A percentile compares a stretch with the other conserved stretches of the same genome.
These are phyloP conservation scores for Anas platyrhynchos DNA, from an alignment of 2,113 vertebrate species.

Conservation along the genomic window DNA sequence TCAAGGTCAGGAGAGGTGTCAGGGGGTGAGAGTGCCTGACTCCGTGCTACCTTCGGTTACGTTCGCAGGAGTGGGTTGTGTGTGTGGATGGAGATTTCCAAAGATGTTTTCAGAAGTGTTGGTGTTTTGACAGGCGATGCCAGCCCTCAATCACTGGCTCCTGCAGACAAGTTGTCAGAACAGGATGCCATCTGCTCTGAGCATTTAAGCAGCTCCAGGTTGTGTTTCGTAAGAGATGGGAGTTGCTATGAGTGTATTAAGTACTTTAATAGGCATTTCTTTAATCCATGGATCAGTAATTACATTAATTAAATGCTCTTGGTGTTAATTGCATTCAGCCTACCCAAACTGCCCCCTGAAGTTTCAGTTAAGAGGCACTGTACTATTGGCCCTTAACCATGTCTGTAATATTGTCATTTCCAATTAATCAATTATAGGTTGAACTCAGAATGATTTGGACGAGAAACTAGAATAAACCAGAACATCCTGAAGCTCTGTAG, in stretches of 20 bases:
- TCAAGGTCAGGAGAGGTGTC: background rate
- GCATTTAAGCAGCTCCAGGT: background rate
- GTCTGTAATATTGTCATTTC: background rate
- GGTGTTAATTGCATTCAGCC: background rate
- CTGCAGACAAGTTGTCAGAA: background rate
- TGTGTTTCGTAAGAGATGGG: background rate
- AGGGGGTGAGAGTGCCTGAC: background rate
- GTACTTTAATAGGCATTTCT: background rate
- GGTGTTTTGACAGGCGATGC: background rate
- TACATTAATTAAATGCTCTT: conserved; percentile 22
- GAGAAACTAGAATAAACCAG: background rate
- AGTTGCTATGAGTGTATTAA: background rate
- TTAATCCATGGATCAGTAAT: conserved; percentile 7
- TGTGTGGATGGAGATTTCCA: background rate
- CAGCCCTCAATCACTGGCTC: background rate
- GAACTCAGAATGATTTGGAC: background rate
- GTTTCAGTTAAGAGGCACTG: conserved; percentile 10
- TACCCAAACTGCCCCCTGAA: background rate
- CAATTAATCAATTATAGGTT: background rate
- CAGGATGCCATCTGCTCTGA: background rate
- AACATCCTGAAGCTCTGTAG: background rate
- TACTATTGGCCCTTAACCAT: background rate
- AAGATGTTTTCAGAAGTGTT: conserved; percentile 11
- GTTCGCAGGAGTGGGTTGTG: background rate
- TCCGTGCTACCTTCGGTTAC: background rate